Evolutionary conservation across 64 coral and sea anemone genomes (phyloP), one percentile per base, ranked within the genome.

Genomic region (Anthopleura sola): DNA sequence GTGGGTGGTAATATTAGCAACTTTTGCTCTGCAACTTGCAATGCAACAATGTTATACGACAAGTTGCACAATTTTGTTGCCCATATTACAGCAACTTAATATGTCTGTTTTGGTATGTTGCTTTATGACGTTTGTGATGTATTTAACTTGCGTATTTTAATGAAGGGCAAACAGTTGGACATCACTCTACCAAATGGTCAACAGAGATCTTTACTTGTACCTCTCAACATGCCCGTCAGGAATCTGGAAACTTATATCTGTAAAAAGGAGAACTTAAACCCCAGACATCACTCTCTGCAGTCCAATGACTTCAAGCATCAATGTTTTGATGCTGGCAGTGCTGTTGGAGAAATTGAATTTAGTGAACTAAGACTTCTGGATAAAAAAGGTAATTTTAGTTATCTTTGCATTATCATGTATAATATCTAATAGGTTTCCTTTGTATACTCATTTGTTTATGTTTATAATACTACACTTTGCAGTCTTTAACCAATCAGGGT

Each of bases 261-360:
- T 75, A 88, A 88, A 34, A 86, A 85, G 21, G 93, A 95, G 55
- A 80, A 75, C 7, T 81, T 95, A 8, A 95, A 95, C 66, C 76
- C 90, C 24, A 82, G 93, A 49, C 79, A 86, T 21, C 86, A 91
- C 50, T 91, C 93, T 68, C 60, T 95, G 21, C 93, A 95, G 86
- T 92, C 85, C 49, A 88, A 86, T 68, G 93, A 95, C 78, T 95
- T 95, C 49, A 95, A 88, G 26, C 93, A 92, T 26, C 87, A 95
- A 64, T 95, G 88, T 34, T 49, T 95, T n/a, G 80, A 91, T 11
- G 36, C 84, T 82, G 60, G 83, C 8, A 77, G 90, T 66, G 80
- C 64, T 20, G 93, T 95, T 18, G 49, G 54, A 23, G 64, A 92
- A 40, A 75, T 95, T 48, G 86, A 88, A 77, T 84, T 86, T 56